Base-by-base conservation (phyloP, 2,797 vertebrate species). In the Sternotherus odoratus region DNA sequence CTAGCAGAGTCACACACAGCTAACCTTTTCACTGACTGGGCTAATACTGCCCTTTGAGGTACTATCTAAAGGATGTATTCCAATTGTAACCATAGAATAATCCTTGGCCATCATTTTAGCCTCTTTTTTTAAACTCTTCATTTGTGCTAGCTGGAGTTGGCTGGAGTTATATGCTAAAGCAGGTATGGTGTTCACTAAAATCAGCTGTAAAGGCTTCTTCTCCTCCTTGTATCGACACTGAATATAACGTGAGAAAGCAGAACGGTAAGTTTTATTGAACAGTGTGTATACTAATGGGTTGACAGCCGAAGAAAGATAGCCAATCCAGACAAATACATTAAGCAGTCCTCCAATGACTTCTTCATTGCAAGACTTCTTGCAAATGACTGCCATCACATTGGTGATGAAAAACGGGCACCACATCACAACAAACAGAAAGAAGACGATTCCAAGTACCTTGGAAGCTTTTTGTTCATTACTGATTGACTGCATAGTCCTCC, bases 381-480 rank as follows among this genome's bases (percentile, higher is more conserved):
- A 99, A 57, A 98, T 98, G 93, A 99, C 99, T 0, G 98, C 98
- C 98, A 99, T 98, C 85, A 99, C 99, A 57, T 99, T 99, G 60
- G 99, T 99, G 97, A 99, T 98, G 96, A 99, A 99, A 92, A 99
- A 99, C 0, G 99, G 99, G 95, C 99, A 99, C 99, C 99, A 99
- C 99, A 99, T 99, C 90, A 99, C 98, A 88, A 99, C 99, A 23
- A 99, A 99, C 82, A 99, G 98, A 63, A 99, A 99, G 95, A 99
- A 99, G 83, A 99, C 99, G 75, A 99, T 99, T 21, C 99, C 99
- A 51, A 99, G 98, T 49, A 99, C 99, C 96, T 99, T 99, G 89
- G 99, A 99, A 1, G 99, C 99, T 95, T 99, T 99, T 97, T 99
- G 99, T 95, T 99, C 99, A 0, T 99, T 99, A 98, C 98, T 99